Percentiles rank a stretch among this genome's conserved stretches.
phyloP scores from a whole-genome alignment of 2,797 vertebrate species.

The Tragelaphus oryx region DNA sequence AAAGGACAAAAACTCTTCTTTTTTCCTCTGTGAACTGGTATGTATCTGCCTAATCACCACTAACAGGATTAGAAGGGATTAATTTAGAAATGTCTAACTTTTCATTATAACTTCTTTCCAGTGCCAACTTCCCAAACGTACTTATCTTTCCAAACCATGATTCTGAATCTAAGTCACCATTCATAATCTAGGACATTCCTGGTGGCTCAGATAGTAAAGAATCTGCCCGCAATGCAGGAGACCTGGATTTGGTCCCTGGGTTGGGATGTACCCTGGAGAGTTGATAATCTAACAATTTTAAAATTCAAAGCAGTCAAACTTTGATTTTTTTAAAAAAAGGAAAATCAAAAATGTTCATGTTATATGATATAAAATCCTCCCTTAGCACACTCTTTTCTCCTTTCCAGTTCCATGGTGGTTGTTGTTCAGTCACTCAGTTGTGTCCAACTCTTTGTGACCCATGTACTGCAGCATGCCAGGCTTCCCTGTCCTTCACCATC shows the following conservation, averaged over 20 bases:
- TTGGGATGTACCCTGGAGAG: background rate
- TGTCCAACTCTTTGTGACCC: background rate
- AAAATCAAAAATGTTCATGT: background rate
- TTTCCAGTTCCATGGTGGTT: background rate
- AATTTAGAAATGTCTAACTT: background rate
- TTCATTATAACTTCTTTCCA: background rate
- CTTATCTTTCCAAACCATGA: background rate
- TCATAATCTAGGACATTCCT: background rate
- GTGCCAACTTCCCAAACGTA: background rate
- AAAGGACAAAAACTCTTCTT: background rate
- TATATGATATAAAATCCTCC: background rate
- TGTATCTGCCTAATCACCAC: background rate
- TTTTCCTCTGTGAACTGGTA: background rate
- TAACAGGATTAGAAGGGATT: background rate
- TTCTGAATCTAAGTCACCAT: background rate
- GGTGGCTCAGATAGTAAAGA: background rate
- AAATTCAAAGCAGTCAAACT: conserved; percentile 18
- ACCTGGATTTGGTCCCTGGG: background rate
- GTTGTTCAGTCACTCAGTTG: background rate
- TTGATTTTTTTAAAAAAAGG: background rate
- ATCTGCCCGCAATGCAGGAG: background rate
- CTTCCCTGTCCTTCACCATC: background rate
- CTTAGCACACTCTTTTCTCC: background rate
- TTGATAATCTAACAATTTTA: background rate
- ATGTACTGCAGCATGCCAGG: background rate